Evolutionary conservation across 2,797 vertebrate genomes (phyloP).

Genomic region (Ambastaia sidthimunki): DNA sequence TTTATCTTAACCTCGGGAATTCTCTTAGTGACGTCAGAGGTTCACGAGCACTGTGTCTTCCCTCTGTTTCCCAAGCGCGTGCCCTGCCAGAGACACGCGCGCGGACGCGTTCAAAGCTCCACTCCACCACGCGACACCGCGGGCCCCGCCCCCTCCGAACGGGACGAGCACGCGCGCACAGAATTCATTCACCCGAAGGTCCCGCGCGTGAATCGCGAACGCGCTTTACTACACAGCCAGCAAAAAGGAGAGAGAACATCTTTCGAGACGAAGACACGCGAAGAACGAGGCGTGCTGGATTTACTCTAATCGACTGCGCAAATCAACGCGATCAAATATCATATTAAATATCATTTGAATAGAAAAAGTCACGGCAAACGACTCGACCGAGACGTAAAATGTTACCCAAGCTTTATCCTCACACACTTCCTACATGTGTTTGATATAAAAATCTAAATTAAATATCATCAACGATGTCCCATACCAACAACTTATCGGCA

Average conservation of each 20-base stretch:
- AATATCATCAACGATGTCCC: neutral
- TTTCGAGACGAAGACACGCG: slow-evolving; percentile 17
- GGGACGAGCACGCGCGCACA: slow-evolving; percentile 58
- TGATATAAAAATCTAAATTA: slow-evolving; percentile 12
- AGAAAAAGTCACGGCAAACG: neutral
- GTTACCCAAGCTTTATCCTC: slow-evolving; percentile 23
- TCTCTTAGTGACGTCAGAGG: slow-evolving; percentile 42
- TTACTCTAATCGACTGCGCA: neutral
- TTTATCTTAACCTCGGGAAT: slow-evolving; percentile 43
- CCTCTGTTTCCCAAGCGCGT: slow-evolving; percentile 49
- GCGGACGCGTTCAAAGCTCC: slow-evolving; percentile 55
- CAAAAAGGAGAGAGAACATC: slow-evolving; percentile 35
- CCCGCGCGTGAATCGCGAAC: slow-evolving; percentile 58
- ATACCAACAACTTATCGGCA: neutral
- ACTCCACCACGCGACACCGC: slow-evolving; percentile 61
- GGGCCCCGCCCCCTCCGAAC: slow-evolving; percentile 56
- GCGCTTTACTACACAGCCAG: slow-evolving; percentile 60
- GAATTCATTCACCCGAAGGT: slow-evolving; percentile 70
- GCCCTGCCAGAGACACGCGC: slow-evolving; percentile 53
- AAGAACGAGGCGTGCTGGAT: neutral
- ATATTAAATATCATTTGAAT: neutral
- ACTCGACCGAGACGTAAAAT: neutral
- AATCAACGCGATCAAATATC: neutral
- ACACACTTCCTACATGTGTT: slow-evolving; percentile 57
- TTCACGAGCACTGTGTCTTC: slow-evolving; percentile 33